These are phyloP conservation scores for Cynocephalus volans DNA, from an alignment of 2,113 vertebrate species.

Conservation along the genomic window DNA sequence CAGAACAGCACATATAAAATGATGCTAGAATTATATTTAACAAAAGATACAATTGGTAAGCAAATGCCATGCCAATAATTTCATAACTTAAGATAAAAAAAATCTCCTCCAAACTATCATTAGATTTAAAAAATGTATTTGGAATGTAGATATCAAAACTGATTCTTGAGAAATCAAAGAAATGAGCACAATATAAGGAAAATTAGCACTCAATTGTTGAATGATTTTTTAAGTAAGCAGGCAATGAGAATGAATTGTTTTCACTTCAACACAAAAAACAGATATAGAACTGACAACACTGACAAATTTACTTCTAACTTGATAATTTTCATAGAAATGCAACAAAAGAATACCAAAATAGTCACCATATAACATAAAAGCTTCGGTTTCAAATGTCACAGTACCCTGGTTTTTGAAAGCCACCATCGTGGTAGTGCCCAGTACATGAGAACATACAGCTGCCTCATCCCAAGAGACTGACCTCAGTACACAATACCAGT, in stretches of 20 bases:
- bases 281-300: slow-evolving; percentile 56
- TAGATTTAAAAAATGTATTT: slow-evolving; percentile 50
- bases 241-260: slow-evolving; percentile 61
- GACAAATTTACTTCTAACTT: slow-evolving; percentile 66
- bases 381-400: slow-evolving; percentile 71
- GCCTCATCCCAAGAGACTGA: slow-evolving; percentile 67
- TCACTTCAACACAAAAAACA: slow-evolving; percentile 43
- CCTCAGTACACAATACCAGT: slow-evolving; percentile 71
- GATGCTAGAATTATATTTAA: slow-evolving; percentile 54
- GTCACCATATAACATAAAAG: slow-evolving; percentile 45
- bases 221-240: slow-evolving; percentile 67
- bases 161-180: slow-evolving; percentile 66
- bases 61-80: slow-evolving; percentile 62
- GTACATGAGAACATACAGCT: slow-evolving; percentile 61
- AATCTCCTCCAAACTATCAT: slow-evolving; percentile 54
- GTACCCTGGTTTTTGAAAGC: slow-evolving; percentile 53
- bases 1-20: slow-evolving; percentile 57
- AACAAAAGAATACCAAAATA: slow-evolving; percentile 30
- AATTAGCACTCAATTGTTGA: slow-evolving; percentile 61
- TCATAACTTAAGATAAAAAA: slow-evolving; percentile 64
- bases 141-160: slow-evolving; percentile 57
- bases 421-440: slow-evolving; percentile 43
- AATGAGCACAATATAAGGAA: slow-evolving; percentile 63
- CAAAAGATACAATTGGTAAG: slow-evolving; percentile 54
- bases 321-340: slow-evolving; percentile 63